Evolutionary conservation across 2,797 vertebrate genomes (phyloP), one percentile per base, ranked within the genome.

Genomic region (Galagoides demidoff): DNA sequence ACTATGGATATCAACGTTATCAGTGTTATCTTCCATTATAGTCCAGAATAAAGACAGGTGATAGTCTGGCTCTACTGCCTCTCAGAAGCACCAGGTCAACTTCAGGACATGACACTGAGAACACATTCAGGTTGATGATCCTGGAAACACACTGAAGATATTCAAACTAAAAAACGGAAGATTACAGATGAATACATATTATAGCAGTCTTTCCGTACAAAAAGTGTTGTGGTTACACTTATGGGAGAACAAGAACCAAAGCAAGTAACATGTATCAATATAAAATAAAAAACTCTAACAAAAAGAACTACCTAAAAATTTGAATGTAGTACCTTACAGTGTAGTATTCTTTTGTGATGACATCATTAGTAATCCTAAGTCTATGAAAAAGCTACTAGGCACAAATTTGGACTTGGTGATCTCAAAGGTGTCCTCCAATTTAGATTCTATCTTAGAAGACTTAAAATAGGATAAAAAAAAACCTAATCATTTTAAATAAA

Each of bases 251-350:
- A 79, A 88, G 64, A 43, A 74, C 49, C 59, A 81, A n/a, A 74
- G 39, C 73, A 85, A 43, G 23, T 70, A 43, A 64, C 0, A 86
- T 23, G 63, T 66, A 37, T 64, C 70, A 77, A 93, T 37, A 66
- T 52, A 27, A 49, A 88, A 63, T 88, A 71, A 71, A 29, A 16
- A 85, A 85, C 49, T 49, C 59, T 64, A 88, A 76, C 55, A 87
- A 29, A 37, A 86, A 89, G 29, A 81, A 76, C 19, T 81, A 22
- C 39, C 55, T 94, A 92, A 70, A 92, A 86, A 52, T 79, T 59
- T 3, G 27, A 49, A 66, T 37, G 39, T 89, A 45, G 39, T 89
- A 45, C 37, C 55, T 77, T 34, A 43, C 37, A 55, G 8, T 55
- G 11, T 5, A 70, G 39, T 45, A 70, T 89, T 45, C 61, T 63